Percentiles rank a stretch among this genome's conserved stretches.
These are phyloP conservation scores for Apotomis capreana DNA, from an alignment of 2,888 invertebrate species.

Conservation along the genomic window DNA sequence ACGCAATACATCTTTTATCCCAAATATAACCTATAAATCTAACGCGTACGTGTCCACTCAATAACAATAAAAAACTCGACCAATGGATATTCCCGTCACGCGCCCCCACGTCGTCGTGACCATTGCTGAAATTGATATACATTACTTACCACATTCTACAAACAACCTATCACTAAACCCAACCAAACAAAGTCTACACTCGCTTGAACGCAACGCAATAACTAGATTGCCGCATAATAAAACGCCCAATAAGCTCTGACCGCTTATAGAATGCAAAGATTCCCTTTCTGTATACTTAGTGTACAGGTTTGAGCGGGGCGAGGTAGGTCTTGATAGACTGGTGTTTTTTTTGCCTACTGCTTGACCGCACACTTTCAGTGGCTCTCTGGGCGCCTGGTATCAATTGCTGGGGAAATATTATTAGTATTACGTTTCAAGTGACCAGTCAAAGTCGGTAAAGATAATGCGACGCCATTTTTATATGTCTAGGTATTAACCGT, in stretches of 20 bases:
- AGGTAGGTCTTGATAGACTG: constrained; percentile 49
- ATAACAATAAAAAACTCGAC: constrained; percentile 75
- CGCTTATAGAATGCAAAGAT: constrained; percentile 46
- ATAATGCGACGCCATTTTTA: constrained; percentile 33
- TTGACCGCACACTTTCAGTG: constrained; percentile 69
- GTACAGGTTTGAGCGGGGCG: constrained; percentile 41
- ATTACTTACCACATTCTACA: constrained; percentile 56
- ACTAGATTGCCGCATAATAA: constrained; percentile 42
- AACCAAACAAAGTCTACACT: constrained; percentile 53
- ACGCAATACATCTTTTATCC: constrained; percentile 24
- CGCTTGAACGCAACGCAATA: constrained; percentile 25
- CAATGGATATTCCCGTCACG: constrained; percentile 75
- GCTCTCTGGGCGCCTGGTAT: constrained; percentile 70
- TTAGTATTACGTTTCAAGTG: constrained; percentile 64
- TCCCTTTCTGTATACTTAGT: constrained; percentile 33
- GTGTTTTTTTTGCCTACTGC: constrained; percentile 54
- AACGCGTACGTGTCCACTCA: constrained; percentile 69
- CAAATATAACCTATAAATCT: constrained; percentile 40
- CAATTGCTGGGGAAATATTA: constrained; percentile 75
- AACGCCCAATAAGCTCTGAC: constrained; percentile 56
- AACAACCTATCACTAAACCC: constrained; percentile 47
- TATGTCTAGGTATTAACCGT: background rate
- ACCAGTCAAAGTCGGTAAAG: constrained; percentile 57
- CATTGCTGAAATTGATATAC: constrained; percentile 81
- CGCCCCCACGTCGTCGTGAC: constrained; percentile 71